A percentile compares a stretch with the other conserved stretches of the same genome.
phyloP scores from a whole-genome alignment of 2,888 invertebrate species.

The Lepidochitona cinerea region DNA sequence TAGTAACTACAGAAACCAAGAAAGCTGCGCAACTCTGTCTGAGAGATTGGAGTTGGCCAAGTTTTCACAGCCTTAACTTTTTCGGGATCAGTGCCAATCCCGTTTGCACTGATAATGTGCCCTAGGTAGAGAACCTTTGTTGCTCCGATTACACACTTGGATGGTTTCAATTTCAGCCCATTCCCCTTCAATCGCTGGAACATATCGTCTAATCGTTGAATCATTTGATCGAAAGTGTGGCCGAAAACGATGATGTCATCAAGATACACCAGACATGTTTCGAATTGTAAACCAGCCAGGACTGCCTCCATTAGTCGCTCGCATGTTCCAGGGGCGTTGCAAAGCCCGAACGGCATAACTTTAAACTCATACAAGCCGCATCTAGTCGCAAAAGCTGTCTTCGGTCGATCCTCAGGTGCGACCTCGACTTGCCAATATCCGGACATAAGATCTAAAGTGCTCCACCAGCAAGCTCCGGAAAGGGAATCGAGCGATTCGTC shows the following conservation, averaged over 20 bases:
- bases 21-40: slow-evolving; percentile 27
- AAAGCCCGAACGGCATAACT: slow-evolving; percentile 17
- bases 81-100: slow-evolving; percentile 15
- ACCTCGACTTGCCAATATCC: slow-evolving; percentile 16
- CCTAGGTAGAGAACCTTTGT: slow-evolving; percentile 27
- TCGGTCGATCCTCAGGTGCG: background rate
- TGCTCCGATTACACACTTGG: background rate
- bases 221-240: too few relatives aligned
- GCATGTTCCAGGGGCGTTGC: slow-evolving; percentile 14
- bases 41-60: slow-evolving; percentile 12
- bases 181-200: too few relatives aligned
- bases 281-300: background rate
- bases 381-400: slow-evolving; percentile 10
- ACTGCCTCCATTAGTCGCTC: slow-evolving; percentile 4
- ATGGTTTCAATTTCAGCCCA: background rate
- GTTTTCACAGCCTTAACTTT: slow-evolving; percentile 9
- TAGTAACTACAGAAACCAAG: slow-evolving; percentile 31
- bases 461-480: slow-evolving; percentile 1
- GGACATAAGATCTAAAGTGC: slow-evolving; percentile 6
- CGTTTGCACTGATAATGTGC: slow-evolving; percentile 17
- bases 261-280: too few relatives aligned
- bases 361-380: slow-evolving; percentile 11
- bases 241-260: too few relatives aligned
- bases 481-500: slow-evolving; percentile 14
- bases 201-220: too few relatives aligned